Conservation (phyloP, 1,140 invertebrate species). For the Zaprionus kolodkinae region DNA sequence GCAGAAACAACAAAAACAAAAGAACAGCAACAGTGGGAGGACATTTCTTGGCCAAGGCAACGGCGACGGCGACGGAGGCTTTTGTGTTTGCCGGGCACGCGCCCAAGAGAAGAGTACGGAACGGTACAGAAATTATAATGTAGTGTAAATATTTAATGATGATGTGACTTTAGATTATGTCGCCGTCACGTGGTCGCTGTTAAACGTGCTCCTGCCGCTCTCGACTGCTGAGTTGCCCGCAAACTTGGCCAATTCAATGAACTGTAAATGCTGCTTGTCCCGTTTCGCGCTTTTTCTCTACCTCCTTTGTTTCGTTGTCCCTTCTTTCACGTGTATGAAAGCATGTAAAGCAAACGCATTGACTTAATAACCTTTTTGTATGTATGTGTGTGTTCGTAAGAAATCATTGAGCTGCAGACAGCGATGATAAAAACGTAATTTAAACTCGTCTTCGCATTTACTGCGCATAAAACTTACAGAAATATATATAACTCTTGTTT, state of each 20-base stretch:
- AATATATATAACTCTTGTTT: constrained; percentile 12
- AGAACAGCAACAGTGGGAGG: not conserved
- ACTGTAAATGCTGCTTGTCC: constrained; percentile 60
- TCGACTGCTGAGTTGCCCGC: constrained; percentile 27
- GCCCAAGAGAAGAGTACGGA: constrained; percentile 32
- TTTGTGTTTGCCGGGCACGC: constrained; percentile 56
- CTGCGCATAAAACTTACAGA: constrained; percentile 1
- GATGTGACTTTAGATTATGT: constrained; percentile 78
- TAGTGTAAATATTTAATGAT: constrained; percentile 83
- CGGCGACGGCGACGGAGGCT: not conserved
- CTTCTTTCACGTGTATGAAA: constrained; percentile 11
- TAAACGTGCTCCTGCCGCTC: constrained; percentile 56
- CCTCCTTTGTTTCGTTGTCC: not conserved
- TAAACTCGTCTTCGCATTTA: constrained; percentile 1
- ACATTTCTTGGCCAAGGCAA: constrained; percentile 21
- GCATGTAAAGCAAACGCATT: constrained; percentile 13
- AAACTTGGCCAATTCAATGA: constrained; percentile 67
- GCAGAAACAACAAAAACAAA: constrained; percentile 13
- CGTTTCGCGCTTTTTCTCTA: constrained; percentile 1
- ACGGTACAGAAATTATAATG: constrained; percentile 72
- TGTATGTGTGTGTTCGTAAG: not conserved
- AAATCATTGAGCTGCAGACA: constrained; percentile 36
- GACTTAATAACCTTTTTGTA: constrained; percentile 29
- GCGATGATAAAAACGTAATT: constrained; percentile 36
- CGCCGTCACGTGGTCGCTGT: constrained; percentile 71